Percentiles rank a stretch among this genome's conserved stretches.
phyloP scores from a whole-genome alignment of 2,888 invertebrate species.

The Reticulitermes lucifugus region DNA sequence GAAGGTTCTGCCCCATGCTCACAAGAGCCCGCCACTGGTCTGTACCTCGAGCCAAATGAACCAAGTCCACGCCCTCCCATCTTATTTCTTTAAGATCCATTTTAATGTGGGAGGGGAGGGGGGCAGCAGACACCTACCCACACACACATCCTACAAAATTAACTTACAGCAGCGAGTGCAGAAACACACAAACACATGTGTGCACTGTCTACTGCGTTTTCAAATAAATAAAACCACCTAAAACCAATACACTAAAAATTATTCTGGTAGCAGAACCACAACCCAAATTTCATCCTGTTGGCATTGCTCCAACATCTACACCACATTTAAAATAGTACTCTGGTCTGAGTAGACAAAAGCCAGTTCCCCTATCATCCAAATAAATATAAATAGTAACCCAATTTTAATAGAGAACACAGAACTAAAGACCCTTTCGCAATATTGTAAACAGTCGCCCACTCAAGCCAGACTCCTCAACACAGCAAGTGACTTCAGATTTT shows the following conservation, averaged over 20 bases:
- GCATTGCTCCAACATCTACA: not conserved
- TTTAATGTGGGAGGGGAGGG: too few species aligned
- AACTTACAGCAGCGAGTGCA: too few species aligned
- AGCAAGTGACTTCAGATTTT: not conserved
- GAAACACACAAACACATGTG: too few species aligned
- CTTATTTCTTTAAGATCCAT: too few species aligned
- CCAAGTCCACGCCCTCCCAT: too few species aligned
- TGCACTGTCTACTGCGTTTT: too few species aligned
- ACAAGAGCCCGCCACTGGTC: too few species aligned
- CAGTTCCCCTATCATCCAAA: not conserved
- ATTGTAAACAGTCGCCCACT: not conserved
- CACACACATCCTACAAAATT: too few species aligned
- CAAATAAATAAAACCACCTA: too few species aligned
- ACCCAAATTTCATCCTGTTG: not conserved
- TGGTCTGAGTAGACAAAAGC: not conserved
- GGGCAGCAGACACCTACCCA: too few species aligned
- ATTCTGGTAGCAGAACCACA: not conserved
- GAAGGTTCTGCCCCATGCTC: too few species aligned
- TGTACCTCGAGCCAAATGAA: too few species aligned
- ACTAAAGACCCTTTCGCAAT: not conserved
- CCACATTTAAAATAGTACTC: not conserved
- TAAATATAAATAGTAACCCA: not conserved
- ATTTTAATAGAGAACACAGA: not conserved
- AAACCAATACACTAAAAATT: slow-evolving; percentile 2
- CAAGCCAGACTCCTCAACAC: not conserved